Conservation (phyloP, 2,797 vertebrate species). For the Miichthys miiuy region DNA sequence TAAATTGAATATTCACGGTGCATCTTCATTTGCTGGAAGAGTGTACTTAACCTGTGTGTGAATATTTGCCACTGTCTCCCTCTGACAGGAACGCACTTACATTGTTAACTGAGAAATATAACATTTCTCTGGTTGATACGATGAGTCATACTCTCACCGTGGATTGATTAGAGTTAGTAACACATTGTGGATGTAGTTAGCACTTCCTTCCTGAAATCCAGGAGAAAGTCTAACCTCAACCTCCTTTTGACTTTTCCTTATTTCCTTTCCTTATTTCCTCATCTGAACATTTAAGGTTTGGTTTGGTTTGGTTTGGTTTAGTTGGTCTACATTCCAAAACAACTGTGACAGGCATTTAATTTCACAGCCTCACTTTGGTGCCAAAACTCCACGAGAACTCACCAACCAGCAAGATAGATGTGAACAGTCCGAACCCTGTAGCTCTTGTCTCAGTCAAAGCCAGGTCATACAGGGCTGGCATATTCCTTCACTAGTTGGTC, state of each 20-base stretch:
- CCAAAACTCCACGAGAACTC: conserved; percentile 27
- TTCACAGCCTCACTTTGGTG: not conserved
- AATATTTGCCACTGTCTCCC: not conserved
- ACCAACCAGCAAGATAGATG: not conserved
- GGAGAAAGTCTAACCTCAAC: not conserved
- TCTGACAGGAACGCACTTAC: not conserved
- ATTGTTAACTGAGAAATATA: not conserved
- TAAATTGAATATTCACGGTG: not conserved
- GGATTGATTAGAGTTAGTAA: not conserved
- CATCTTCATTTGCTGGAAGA: not conserved
- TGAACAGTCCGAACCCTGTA: conserved; percentile 44
- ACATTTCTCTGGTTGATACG: not conserved
- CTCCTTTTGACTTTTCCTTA: not conserved
- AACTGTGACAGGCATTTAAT: not conserved
- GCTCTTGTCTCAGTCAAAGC: conserved; percentile 59
- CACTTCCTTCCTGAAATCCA: not conserved
- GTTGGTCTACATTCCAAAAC: conserved; percentile 42
- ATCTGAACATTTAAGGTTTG: not conserved
- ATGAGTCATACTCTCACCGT: conserved; percentile 10
- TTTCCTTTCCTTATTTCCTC: not conserved
- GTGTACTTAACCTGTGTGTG: not conserved
- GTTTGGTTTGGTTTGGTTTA: not conserved
- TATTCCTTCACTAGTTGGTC: conserved; percentile 42
- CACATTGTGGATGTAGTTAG: not conserved
- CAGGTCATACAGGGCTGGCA: conserved; percentile 52